Base-by-base conservation (phyloP, 2,888 invertebrate species). In the Acanthosepion esculentum region DNA sequence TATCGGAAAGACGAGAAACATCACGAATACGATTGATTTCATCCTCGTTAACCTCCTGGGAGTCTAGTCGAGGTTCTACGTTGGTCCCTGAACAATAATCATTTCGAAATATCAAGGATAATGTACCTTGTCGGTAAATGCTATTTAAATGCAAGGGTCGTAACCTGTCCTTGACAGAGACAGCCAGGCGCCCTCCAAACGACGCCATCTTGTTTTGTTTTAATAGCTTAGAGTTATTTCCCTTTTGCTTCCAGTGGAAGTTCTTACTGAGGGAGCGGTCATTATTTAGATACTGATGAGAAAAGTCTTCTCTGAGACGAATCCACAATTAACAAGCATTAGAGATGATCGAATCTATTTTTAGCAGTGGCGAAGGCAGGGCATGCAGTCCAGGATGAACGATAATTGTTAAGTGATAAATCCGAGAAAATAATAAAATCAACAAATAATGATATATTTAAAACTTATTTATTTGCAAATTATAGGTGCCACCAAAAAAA, bases 21-120 rank as follows among this genome's bases (percentile, higher is more conserved):
- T 95, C 78, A 91, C 95, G 41, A 10, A 95, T 94, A 48, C 41
- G 94, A 55, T 94, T 93, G 64, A 95, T 94, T 93, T 94, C 94
- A n/a, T 93, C 94, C 23, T 91, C 94, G 12, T 92, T 59, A 91
- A 50, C 26, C 41, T 94, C 91, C 20, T 55, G 48, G 55, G 64
- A 50, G 18, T 48, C 41, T 6, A 94, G 33, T 23, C 50, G 93
- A 50, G 50, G 29, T n/a, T 53, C 93, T 5, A 53, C 12, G 20
- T 48, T 93, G 4, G 15, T 33, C 1, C 53, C 50, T 18, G 93
- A 53, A 33, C 93, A 53, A 48, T 93, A 93, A 48, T 53, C 78
- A 78, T 78, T 78, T 15, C 78, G n/a, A 33, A 78, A 78, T n/a
- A 78, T 78, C 78, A 10, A n/a, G 12, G n/a, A 33, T 33, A 33